Evolutionary conservation across 2,888 invertebrate species (phyloP), one percentile per base, ranked within the genome.

Genomic region (Drosophila maculinotata): DNA sequence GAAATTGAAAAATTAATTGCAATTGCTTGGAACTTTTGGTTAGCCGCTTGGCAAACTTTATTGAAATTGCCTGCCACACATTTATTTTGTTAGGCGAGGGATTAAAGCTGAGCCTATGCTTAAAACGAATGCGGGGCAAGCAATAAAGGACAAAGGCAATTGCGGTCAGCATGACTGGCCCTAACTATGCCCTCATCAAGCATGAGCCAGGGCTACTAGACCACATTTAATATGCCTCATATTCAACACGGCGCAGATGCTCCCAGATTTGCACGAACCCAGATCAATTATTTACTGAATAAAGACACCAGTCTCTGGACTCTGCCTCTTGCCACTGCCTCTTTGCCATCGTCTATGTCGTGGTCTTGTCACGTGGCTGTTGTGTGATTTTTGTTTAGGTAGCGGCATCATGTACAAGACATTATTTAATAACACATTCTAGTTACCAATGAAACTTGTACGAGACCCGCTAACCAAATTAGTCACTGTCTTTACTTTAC

Each of bases 361-460:
- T 44, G 17, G 31, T 41, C 36, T 28, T 54, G 60, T 48, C 59
- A 62, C 62, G 62, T 58, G 42, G 59, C 25, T 26, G 35, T 25
- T 25, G 49, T 51, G 20, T 63, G 60, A 63, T 63, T 63, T 63
- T 59, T 59, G 33, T 10, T n/a, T 14, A 31, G 47, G 36, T 56
- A 35, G 51, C 41, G 41, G 9, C 15, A 10, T 28, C 74, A 76
- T 78, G 69, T 79, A 66, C 51, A 59, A 53, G 58, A 71, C 66
- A 75, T 77, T 77, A 79, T 77, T 79, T 79, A 77, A 79, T 79
- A 79, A 79, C 70, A 74, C 65, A 77, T 76, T 75, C 74, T 68
- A 69, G 67, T 66, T 65, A 75, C 48, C 74, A 74, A 58, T 67
- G 67, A 71, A 79, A 67, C 63, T 74, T 77, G 76, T 74, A 68